Base-by-base conservation (phyloP, 2,797 vertebrate species). In the Centroberyx gerrardi region DNA sequence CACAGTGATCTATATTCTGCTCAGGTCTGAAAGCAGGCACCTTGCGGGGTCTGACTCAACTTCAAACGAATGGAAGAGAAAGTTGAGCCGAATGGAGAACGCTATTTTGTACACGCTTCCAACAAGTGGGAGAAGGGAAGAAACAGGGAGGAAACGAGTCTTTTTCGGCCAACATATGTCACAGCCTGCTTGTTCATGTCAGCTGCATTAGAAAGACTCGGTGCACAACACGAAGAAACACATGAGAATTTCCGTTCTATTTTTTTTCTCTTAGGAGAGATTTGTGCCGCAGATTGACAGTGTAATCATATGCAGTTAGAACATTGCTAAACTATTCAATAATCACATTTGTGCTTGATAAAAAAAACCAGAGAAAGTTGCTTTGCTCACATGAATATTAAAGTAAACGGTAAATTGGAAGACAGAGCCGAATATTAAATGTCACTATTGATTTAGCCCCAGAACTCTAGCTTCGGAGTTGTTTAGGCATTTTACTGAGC, bases 1-100 rank as follows among this genome's bases (percentile, higher is more conserved):
- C 62, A 36, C 29, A 13, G 55, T 62, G 67, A 90, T 94, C 93
- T 86, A 89, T 87, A 94, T 93, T 93, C 91, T 58, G 36, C 85
- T 81, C 86, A 36, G 82, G 81, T 89, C 82, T 79, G 52, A 68
- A 72, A 70, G 82, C 22, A 31, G 90, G 85, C 76, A 88, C 79
- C 78, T 85, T 66, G 56, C 76, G 61, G 72, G 68, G 81, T 80
- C 86, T 69, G 22, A 81, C 71, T 62, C 68, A 49, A 87, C 90
- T 91, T 93, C 86, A 89, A 88, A 90, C 48, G 28, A 84, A 82
- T 70, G 46, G 8, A 18, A 55, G 72, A 83, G 79, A 80, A 88
- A 87, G 82, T 84, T 82, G 69, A 83, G 72, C 61, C 63, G 80
- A 84, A 76, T 31, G 68, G 72, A 83, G 83, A 81, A 77, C 22